phyloP scores from a whole-genome alignment of 2,797 vertebrate species.

The Falco peregrinus region DNA sequence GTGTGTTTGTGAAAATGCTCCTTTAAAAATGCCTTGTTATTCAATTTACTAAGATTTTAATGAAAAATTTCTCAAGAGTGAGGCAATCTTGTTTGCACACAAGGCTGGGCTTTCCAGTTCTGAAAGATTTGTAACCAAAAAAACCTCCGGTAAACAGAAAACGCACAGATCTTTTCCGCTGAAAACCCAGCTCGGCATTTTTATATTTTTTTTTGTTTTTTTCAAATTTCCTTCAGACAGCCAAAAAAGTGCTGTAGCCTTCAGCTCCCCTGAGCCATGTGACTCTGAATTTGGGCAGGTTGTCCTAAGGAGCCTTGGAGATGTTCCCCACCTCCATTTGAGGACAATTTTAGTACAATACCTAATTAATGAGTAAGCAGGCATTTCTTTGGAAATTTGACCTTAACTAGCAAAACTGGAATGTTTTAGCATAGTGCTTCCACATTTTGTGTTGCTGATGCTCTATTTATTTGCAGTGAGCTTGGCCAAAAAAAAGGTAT shows the following conservation, averaged over 20 bases:
- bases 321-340: background rate
- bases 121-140: background rate
- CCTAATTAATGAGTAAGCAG: background rate
- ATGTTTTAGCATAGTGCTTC: background rate
- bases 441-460: background rate
- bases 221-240: background rate
- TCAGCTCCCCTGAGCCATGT: background rate
- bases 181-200: background rate
- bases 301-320: background rate
- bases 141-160: background rate
- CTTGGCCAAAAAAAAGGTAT: background rate
- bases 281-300: too few species aligned
- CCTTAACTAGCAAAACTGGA: background rate
- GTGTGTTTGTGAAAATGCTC: constrained; percentile 45
- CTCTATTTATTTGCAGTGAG: background rate
- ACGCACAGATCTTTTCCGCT: fast-evolving
- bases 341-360: background rate
- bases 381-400: background rate
- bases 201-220: background rate
- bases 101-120: background rate
- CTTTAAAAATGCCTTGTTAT: constrained; percentile 46
- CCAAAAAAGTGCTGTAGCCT: background rate
- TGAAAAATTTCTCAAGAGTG: constrained; percentile 15
- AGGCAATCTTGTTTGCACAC: background rate
- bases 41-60: constrained; percentile 48